These are phyloP conservation scores for Ceratina japonica DNA, from an alignment of 1,140 invertebrate genomes.

Conservation along the genomic window DNA sequence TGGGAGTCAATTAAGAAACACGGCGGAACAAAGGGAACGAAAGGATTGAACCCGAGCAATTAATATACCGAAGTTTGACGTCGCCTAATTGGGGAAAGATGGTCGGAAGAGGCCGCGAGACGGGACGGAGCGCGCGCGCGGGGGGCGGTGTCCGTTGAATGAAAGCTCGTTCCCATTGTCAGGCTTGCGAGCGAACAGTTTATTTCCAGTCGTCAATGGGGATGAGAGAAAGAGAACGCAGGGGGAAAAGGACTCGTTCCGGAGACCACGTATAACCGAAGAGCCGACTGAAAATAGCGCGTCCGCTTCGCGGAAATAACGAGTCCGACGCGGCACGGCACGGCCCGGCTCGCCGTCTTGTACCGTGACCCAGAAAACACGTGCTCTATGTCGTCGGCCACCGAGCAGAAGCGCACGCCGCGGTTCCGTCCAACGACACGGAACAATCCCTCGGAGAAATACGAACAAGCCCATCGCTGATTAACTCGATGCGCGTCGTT, in stretches of 20 bases:
- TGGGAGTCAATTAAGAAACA: slow-evolving; percentile 33
- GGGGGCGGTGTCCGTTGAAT: slow-evolving; percentile 24
- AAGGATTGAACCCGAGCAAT: not conserved
- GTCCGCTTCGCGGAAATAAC: slow-evolving; percentile 60
- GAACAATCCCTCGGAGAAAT: not conserved
- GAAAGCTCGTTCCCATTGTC: slow-evolving; percentile 38
- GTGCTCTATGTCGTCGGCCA: slow-evolving; percentile 43
- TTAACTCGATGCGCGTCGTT: not conserved
- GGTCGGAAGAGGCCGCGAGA: not conserved
- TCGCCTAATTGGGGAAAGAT: slow-evolving; percentile 17
- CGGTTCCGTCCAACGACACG: slow-evolving; percentile 8
- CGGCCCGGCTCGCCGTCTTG: slow-evolving; percentile 6
- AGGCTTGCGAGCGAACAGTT: slow-evolving; percentile 18
- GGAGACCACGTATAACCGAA: slow-evolving; percentile 44
- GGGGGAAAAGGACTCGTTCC: slow-evolving; percentile 35
- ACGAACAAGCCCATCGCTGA: not conserved
- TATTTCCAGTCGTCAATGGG: slow-evolving; percentile 46
- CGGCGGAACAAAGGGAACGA: not conserved
- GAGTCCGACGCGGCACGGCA: slow-evolving; percentile 16
- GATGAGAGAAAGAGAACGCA: not conserved
- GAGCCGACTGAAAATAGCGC: slow-evolving; percentile 57
- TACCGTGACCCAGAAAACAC: slow-evolving; percentile 48
- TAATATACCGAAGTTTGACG: not conserved
- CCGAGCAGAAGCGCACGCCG: slow-evolving; percentile 38
- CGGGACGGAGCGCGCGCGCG: not conserved